Evolutionary conservation across 2,888 invertebrate species (phyloP).

Genomic region (Cheilosia grossa): DNA sequence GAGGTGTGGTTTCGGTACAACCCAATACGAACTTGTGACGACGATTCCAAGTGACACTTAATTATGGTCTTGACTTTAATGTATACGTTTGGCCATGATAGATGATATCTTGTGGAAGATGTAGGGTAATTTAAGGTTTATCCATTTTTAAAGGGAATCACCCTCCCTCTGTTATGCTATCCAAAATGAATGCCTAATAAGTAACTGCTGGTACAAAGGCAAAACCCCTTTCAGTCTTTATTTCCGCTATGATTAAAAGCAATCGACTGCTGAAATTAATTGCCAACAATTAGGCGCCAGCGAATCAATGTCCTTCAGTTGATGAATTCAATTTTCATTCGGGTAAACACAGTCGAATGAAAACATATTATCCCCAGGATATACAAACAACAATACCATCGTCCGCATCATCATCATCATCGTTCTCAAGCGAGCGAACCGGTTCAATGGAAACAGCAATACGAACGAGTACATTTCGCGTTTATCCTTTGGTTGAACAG

Average conservation of each 20-base stretch:
- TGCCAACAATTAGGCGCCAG: conserved; percentile 34
- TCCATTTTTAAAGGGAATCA: too few species aligned
- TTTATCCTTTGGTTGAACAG: conserved; percentile 33
- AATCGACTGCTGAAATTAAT: conserved; percentile 24
- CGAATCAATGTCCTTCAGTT: conserved; percentile 44
- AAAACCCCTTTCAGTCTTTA: not conserved
- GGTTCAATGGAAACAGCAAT: conserved; percentile 22
- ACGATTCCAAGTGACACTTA: too few species aligned
- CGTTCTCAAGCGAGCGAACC: not conserved
- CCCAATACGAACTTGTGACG: too few species aligned
- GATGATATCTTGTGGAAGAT: too few species aligned
- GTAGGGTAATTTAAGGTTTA: too few species aligned
- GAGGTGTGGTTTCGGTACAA: conserved; percentile 2
- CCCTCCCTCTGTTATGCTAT: too few species aligned
- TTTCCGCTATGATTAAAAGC: not conserved
- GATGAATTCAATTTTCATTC: conserved; percentile 37
- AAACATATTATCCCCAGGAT: conserved; percentile 21
- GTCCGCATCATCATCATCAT: not conserved
- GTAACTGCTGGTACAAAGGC: too few species aligned
- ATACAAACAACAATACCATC: not conserved
- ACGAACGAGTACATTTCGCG: conserved; percentile 32
- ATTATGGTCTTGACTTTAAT: too few species aligned
- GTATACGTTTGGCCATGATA: too few species aligned
- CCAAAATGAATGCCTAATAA: too few species aligned
- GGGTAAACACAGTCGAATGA: conserved; percentile 28